Evolutionary conservation across 92 coral and sea anemone species (phyloP).

Genomic region (Actinostola sp.): DNA sequence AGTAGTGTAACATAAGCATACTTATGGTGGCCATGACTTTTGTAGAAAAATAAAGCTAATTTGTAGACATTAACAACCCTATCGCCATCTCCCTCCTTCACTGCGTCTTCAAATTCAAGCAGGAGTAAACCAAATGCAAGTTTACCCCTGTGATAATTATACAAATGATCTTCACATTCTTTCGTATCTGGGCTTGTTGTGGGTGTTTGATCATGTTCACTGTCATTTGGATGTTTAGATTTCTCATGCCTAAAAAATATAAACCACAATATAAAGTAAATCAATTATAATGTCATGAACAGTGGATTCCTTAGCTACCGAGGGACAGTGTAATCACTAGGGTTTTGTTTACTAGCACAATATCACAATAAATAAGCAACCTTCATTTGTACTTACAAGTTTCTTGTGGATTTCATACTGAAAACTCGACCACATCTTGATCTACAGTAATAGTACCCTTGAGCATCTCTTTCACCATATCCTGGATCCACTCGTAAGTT

Average conservation of each 20-base stretch:
- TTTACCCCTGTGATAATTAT: constrained; percentile 58
- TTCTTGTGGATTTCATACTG: constrained; percentile 52
- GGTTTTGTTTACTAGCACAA: too few relatives aligned
- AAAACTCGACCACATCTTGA: constrained; percentile 38
- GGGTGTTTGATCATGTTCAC: too few relatives aligned
- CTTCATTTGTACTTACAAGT: constrained; percentile 37
- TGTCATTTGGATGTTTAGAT: too few relatives aligned
- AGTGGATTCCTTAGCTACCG: too few relatives aligned
- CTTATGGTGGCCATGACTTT: constrained; percentile 43
- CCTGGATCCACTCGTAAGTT: constrained; percentile 11
- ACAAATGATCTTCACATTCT: too few relatives aligned
- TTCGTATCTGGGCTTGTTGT: too few relatives aligned
- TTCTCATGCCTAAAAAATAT: too few relatives aligned
- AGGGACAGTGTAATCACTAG: too few relatives aligned
- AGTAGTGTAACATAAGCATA: constrained; percentile 55
- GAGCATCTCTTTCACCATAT: constrained; percentile 31
- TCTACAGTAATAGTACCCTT: constrained; percentile 48
- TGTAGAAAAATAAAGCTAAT: constrained; percentile 47
- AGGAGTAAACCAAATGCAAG: constrained; percentile 43
- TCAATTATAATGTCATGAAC: too few relatives aligned
- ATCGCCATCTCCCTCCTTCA: constrained; percentile 59
- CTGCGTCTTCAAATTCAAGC: constrained; percentile 32
- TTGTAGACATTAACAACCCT: constrained; percentile 50
- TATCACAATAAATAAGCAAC: too few relatives aligned
- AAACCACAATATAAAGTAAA: too few relatives aligned